A percentile compares a stretch with the other conserved stretches of the same genome.
Evolutionary conservation across 2,797 vertebrate species (phyloP).

Genomic region (Clarias pachynema): DNA sequence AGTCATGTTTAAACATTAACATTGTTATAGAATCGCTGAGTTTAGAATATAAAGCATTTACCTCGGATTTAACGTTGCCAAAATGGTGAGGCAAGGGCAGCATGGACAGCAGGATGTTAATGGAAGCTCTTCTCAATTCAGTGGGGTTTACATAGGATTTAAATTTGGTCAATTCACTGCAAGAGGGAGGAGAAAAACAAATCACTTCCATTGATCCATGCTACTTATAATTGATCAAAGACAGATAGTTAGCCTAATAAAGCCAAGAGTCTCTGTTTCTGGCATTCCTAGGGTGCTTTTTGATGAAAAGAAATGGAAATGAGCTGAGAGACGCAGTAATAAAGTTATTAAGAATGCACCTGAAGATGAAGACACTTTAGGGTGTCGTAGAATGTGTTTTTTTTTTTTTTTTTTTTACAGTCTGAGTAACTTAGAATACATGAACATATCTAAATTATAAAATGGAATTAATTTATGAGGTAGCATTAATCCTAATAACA

Average conservation of each 20-base stretch:
- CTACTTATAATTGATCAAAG: not conserved
- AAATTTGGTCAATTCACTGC: slow-evolving; percentile 89
- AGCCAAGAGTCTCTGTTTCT: not conserved
- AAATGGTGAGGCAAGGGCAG: slow-evolving; percentile 90
- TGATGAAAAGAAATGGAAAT: not conserved
- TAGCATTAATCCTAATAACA: not conserved
- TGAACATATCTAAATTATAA: too few relatives aligned
- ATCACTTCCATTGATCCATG: not conserved
- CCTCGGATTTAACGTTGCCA: slow-evolving; percentile 86
- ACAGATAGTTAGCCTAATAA: not conserved
- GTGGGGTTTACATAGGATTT: slow-evolving; percentile 87
- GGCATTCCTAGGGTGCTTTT: not conserved
- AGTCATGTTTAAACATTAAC: not conserved
- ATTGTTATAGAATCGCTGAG: not conserved
- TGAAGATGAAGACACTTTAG: not conserved
- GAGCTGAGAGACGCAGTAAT: not conserved
- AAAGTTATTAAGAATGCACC: not conserved
- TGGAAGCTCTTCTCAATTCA: slow-evolving; percentile 88
- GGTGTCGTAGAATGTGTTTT: not conserved
- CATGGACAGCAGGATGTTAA: slow-evolving; percentile 88
- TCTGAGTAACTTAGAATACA: not conserved
- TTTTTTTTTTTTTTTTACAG: too few relatives aligned
- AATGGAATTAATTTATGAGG: not conserved
- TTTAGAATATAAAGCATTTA: slow-evolving; percentile 57
- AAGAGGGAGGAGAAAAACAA: slow-evolving; percentile 31